These are phyloP conservation scores for Halyomorpha halys DNA, from an alignment of 1,140 invertebrate species.

Conservation along the genomic window DNA sequence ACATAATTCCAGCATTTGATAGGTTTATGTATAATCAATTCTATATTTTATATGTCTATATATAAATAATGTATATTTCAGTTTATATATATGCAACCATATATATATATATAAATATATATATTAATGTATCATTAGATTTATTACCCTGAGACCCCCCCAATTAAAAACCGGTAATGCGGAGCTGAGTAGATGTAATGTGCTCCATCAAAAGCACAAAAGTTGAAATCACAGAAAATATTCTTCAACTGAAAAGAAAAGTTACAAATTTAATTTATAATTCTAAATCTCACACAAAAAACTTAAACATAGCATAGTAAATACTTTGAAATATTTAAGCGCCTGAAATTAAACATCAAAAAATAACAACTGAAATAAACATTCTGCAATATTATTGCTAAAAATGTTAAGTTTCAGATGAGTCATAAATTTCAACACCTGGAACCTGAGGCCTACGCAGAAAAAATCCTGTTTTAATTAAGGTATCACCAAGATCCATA, in stretches of 20 bases:
- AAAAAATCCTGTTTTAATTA: too few relatives aligned
- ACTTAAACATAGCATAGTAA: too few relatives aligned
- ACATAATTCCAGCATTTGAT: not conserved
- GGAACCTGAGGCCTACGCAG: too few relatives aligned
- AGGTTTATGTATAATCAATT: not conserved
- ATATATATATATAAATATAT: not conserved
- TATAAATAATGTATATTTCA: too few relatives aligned
- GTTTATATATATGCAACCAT: not conserved
- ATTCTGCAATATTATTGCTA: too few relatives aligned
- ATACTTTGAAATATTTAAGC: too few relatives aligned
- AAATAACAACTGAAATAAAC: too few relatives aligned
- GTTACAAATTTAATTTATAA: not conserved
- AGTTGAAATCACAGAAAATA: not conserved
- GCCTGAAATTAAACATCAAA: too few relatives aligned
- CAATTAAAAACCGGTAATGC: constrained; percentile 3
- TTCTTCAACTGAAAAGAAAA: constrained; percentile 1
- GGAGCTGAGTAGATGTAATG: not conserved
- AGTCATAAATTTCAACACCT: too few relatives aligned
- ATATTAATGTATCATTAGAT: not conserved
- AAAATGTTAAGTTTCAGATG: too few relatives aligned
- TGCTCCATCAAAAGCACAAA: not conserved
- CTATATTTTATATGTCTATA: not conserved
- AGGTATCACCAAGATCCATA: too few relatives aligned
- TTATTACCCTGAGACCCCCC: not conserved
- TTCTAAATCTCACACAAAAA: too few relatives aligned